Percentiles rank a stretch among this genome's conserved stretches.
Evolutionary conservation across 2,888 invertebrate species (phyloP).

Genomic region (Chalcis sispes): DNA sequence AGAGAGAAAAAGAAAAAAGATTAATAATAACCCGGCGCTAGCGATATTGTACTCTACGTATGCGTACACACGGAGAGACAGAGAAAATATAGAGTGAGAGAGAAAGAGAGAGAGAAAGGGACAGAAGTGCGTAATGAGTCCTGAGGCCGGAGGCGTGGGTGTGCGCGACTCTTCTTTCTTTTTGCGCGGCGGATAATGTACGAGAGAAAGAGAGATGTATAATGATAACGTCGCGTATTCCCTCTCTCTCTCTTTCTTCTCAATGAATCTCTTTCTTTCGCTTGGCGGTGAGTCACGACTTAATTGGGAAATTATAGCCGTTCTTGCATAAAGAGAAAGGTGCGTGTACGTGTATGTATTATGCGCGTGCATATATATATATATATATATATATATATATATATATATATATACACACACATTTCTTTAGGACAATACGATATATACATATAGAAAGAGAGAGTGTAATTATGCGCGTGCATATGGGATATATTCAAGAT

Average conservation of each 20-base stretch:
- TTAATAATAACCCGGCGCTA: constrained; percentile 38
- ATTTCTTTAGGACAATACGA: constrained; percentile 10
- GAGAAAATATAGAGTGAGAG: neutral
- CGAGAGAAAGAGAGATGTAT: constrained; percentile 2
- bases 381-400: too few relatives aligned
- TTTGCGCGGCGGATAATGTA: neutral
- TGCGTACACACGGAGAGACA: neutral
- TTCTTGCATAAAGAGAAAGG: neutral
- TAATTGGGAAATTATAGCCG: constrained; percentile 62
- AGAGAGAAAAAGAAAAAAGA: constrained; percentile 20
- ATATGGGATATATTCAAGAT: too few relatives aligned
- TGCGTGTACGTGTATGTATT: neutral
- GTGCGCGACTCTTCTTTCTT: neutral
- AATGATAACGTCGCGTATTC: constrained; percentile 17
- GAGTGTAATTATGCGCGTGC: constrained; percentile 46
- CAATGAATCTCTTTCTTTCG: constrained; percentile 30
- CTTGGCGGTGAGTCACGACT: constrained; percentile 60
- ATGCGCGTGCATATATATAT: neutral
- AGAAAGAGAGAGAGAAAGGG: neutral
- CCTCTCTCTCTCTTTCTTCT: constrained; percentile 18
- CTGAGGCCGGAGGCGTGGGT: constrained; percentile 37
- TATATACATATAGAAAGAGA: constrained; percentile 21
- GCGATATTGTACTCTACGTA: neutral
- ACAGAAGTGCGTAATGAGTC: constrained; percentile 41
- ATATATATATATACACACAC: too few relatives aligned